Evolutionary conservation across 2,797 vertebrate species (phyloP).

Genomic region (Eospalax fontanierii): DNA sequence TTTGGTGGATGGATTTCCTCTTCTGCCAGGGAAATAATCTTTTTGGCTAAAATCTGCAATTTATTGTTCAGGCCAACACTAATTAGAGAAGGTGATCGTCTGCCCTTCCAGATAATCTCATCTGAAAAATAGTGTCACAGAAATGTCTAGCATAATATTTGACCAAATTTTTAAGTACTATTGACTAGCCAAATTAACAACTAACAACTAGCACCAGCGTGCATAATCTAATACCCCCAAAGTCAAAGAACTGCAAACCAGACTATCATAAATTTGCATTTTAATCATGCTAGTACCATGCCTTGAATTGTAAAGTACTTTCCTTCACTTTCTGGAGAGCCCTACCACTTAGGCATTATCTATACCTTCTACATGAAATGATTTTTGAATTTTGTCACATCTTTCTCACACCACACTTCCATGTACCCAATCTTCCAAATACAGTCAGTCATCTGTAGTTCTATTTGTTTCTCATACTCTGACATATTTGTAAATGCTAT

Average conservation of each 20-base stretch:
- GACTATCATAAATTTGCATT: neutral
- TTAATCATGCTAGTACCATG: neutral
- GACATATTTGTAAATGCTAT: neutral
- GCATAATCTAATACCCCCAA: neutral
- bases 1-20: neutral
- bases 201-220: conserved; percentile 8
- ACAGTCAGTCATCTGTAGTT: neutral
- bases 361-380: neutral
- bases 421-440: neutral
- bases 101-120: neutral
- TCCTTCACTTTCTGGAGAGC: neutral
- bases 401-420: neutral
- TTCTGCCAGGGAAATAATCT: neutral
- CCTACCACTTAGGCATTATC: neutral
- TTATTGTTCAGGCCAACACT: neutral
- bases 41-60: neutral
- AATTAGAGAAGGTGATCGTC: neutral
- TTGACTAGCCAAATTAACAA: neutral
- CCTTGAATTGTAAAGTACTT: neutral
- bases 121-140: neutral
- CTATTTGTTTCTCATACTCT: no score
- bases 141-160: neutral
- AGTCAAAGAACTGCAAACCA: neutral
- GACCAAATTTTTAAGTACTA: neutral
- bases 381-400: neutral